phyloP scores from a whole-genome alignment of 2,113 vertebrate species.

The Argyrosomus japonicus region DNA sequence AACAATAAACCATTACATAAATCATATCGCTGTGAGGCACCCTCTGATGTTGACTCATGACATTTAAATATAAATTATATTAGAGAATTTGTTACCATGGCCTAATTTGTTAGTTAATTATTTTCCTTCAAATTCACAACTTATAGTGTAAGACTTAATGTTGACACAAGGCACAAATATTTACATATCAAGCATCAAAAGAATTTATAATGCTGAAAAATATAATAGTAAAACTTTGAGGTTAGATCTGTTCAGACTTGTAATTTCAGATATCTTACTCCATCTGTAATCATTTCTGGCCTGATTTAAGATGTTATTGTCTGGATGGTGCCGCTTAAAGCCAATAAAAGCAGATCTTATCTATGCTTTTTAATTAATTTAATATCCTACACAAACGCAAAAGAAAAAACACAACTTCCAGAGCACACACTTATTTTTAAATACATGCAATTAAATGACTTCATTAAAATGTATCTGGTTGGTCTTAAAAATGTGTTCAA shows the following conservation, averaged over 20 bases:
- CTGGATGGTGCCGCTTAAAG: neutral
- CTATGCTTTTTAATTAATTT: neutral
- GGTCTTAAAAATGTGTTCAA: neutral
- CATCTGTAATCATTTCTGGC: neutral
- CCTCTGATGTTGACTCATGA: neutral
- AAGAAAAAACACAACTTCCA: neutral
- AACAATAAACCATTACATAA: neutral
- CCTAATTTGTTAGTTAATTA: neutral
- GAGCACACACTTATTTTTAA: neutral
- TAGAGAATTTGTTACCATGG: neutral
- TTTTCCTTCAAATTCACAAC: neutral
- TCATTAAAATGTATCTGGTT: neutral
- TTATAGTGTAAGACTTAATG: neutral
- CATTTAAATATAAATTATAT: conserved; percentile 10
- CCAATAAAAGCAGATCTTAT: neutral
- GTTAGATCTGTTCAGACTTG: neutral
- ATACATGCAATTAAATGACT: neutral
- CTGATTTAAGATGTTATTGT: neutral
- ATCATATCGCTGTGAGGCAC: neutral
- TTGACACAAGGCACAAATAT: conserved; percentile 3
- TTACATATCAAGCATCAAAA: neutral
- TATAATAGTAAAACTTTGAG: neutral
- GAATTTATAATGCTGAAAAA: conserved; percentile 7
- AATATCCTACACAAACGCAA: neutral
- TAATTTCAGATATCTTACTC: neutral